phyloP scores from a whole-genome alignment of 2,888 invertebrate genomes.

The Microctonus brassicae region DNA sequence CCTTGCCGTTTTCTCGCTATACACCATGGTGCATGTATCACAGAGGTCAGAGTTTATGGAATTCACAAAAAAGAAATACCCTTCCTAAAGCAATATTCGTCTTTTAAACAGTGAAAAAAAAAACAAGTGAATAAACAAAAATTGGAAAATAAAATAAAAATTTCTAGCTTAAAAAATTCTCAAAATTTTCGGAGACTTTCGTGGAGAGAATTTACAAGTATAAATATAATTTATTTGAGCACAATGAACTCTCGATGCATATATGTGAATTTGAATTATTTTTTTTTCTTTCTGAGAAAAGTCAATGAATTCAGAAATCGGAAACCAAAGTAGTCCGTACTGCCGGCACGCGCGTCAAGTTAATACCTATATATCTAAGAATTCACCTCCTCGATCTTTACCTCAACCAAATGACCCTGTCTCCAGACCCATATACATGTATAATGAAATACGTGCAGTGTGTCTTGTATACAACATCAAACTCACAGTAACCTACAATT shows the following conservation, averaged over 20 bases:
- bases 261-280: not conserved
- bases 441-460: not conserved
- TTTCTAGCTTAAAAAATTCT: not conserved
- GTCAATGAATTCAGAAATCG: too few species aligned
- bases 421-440: not conserved
- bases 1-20: not conserved
- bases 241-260: not conserved
- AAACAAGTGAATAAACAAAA: not conserved
- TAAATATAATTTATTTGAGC: not conserved
- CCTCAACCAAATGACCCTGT: too few species aligned
- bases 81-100: conserved; percentile 39
- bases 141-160: not conserved
- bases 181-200: not conserved
- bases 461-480: not conserved
- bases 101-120: not conserved
- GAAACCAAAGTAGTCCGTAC: too few species aligned
- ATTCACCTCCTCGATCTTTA: too few species aligned
- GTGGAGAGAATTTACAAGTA: not conserved
- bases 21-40: not conserved
- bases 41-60: conserved; percentile 59
- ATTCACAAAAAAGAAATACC: conserved; percentile 53
- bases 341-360: too few species aligned
- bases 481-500: not conserved
- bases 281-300: too few species aligned
- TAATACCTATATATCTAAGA: too few species aligned